Evolutionary conservation across 2,888 invertebrate species (phyloP).

Genomic region (Tinea semifulvella): DNA sequence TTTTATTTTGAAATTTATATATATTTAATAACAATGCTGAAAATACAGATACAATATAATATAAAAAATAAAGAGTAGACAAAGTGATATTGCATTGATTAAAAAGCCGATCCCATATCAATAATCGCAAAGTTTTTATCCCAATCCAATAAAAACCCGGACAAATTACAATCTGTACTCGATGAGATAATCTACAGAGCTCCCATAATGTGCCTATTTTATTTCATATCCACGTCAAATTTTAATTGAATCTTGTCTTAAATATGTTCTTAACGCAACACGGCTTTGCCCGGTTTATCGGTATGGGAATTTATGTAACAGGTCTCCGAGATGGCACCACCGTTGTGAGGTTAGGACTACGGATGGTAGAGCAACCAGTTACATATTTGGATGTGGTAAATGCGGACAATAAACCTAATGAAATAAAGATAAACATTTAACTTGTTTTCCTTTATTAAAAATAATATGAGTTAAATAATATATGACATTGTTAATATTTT

Average conservation of each 20-base stretch:
- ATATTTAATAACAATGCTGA: too few relatives aligned
- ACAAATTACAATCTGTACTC: conserved; percentile 21
- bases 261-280: conserved; percentile 38
- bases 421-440: too few relatives aligned
- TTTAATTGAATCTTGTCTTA: conserved; percentile 50
- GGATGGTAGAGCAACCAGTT: not conserved
- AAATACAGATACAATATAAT: not conserved
- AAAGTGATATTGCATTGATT: not conserved
- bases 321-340: conserved; percentile 12
- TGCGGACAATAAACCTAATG: too few relatives aligned
- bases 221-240: conserved; percentile 44
- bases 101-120: conserved; percentile 4
- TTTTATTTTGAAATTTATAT: too few relatives aligned
- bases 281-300: conserved; percentile 13
- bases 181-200: conserved; percentile 18
- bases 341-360: conserved; percentile 10
- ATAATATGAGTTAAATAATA: too few relatives aligned
- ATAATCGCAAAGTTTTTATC: conserved; percentile 15
- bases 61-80: not conserved
- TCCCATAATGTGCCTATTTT: conserved; percentile 22
- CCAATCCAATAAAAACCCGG: conserved; percentile 23
- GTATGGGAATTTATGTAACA: conserved; percentile 12
- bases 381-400: not conserved
- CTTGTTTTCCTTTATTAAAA: too few relatives aligned
- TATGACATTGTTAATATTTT: too few relatives aligned